Base-by-base conservation (phyloP, 2,888 invertebrate genomes). In the Morpho deidamia region DNA sequence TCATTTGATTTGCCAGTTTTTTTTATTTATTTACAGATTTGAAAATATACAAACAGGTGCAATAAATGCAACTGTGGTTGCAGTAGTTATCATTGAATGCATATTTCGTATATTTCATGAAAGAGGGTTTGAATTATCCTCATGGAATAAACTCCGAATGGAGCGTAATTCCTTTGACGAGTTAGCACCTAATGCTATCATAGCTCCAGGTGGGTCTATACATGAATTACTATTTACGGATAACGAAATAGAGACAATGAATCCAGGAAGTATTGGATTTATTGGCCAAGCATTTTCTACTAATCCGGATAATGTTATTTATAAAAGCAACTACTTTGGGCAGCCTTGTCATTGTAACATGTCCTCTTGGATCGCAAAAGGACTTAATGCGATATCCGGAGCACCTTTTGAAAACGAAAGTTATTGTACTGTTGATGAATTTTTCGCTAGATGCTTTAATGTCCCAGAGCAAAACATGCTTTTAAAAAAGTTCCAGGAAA, bases 131-230 rank as follows among this genome's bases (percentile, higher is more conserved):
- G 87, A 90, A 23, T 76, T 95, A n/a, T 88, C 91, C 38, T 91
- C 92, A 8, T 94, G 93, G 92, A 93, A 92, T 69, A 90, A 82
- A 64, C 83, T 95, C 33, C 75, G 79, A 44, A 91, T 95, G 66
- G 91, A 92, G 62, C 85, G 91, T 65, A 95, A 94, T 71, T 90
- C 91, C 8, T 94, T 95, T 70, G 88, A 91, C 47, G 81, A 83
- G 41, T 74, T 94, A 14, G 90, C 91, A 32, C 64, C 83, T 1
- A 81, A 91, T 56, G 92, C 92, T 7, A 91, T 93, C 62, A 77
- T 81, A 1, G 86, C 87, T 8, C 81, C 80, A 12, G 83, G 74
- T 66, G 83, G 65, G 68, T 88, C 68, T 68, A 90, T 91, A n/a
- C 93, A 94, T 71, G 91, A 91, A 56, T 75, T 93, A 34, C 78